Percentiles rank a stretch among this genome's conserved stretches.
Conservation (phyloP, 2,113 vertebrate genomes). For the Phalacrocorax carbo region DNA sequence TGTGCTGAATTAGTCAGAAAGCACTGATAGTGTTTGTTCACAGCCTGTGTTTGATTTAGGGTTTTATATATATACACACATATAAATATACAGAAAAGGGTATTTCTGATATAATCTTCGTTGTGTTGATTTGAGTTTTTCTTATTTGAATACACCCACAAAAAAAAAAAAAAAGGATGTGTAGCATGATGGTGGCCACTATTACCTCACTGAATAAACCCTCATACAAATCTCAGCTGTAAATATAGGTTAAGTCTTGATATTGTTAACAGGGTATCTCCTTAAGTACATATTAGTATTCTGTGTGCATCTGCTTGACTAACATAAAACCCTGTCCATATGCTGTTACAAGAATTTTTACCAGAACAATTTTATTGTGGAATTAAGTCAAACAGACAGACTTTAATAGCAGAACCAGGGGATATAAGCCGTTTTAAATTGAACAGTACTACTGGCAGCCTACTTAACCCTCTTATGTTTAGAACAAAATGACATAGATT, state of each 20-base stretch:
- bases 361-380: slow-evolving; percentile 12
- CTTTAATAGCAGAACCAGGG: not conserved
- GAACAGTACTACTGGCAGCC: not conserved
- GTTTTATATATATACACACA: not conserved
- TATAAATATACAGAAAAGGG: not conserved
- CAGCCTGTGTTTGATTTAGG: not conserved
- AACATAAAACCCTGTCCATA: slow-evolving; percentile 28
- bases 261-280: slow-evolving; percentile 11
- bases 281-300: slow-evolving; percentile 18
- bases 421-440: slow-evolving; percentile 33
- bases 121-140: not conserved
- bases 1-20: not conserved
- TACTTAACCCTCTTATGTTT: slow-evolving; percentile 46
- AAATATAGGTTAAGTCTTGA: slow-evolving; percentile 51
- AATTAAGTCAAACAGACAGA: slow-evolving; percentile 20
- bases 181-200: not conserved
- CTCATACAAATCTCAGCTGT: not conserved
- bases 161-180: not conserved
- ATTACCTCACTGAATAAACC: not conserved
- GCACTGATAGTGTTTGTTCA: not conserved
- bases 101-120: not conserved
- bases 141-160: not conserved
- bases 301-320: slow-evolving; percentile 6
- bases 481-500: slow-evolving; percentile 28
- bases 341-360: slow-evolving; percentile 20